Percentiles rank a stretch among this genome's conserved stretches.
Conservation (phyloP, 2,797 vertebrate genomes). For the Presbytis comata region DNA sequence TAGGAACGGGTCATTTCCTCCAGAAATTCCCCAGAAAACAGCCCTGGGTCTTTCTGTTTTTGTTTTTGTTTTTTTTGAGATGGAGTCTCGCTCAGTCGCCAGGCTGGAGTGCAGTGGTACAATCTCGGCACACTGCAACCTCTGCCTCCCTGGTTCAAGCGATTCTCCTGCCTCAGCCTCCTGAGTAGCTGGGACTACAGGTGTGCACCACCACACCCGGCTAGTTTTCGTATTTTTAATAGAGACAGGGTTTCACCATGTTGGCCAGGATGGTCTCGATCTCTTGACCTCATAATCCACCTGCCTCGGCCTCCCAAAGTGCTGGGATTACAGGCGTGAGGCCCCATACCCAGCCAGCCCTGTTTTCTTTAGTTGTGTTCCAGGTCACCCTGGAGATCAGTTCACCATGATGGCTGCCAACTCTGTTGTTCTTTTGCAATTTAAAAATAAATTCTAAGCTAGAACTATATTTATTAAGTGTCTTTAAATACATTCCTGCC, state of each 20-base stretch:
- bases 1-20: neutral
- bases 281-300: neutral
- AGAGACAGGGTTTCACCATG: neutral
- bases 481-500: neutral
- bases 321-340: neutral
- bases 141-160: neutral
- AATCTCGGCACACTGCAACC: neutral
- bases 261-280: neutral
- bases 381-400: conserved; percentile 43
- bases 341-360: neutral
- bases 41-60: neutral
- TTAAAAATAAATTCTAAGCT: neutral
- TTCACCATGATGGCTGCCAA: conserved; percentile 58
- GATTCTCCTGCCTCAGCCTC: neutral
- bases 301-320: neutral
- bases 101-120: neutral
- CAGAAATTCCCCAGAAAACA: conserved; percentile 4
- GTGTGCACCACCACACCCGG: neutral
- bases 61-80: neutral
- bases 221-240: neutral
- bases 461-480: neutral
- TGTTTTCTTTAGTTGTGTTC: conserved; percentile 72
- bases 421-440: conserved; percentile 58
- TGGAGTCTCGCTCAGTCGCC: neutral
- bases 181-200: neutral